Conservation (phyloP, 2,797 vertebrate genomes). For the Cichlasoma orientale region DNA sequence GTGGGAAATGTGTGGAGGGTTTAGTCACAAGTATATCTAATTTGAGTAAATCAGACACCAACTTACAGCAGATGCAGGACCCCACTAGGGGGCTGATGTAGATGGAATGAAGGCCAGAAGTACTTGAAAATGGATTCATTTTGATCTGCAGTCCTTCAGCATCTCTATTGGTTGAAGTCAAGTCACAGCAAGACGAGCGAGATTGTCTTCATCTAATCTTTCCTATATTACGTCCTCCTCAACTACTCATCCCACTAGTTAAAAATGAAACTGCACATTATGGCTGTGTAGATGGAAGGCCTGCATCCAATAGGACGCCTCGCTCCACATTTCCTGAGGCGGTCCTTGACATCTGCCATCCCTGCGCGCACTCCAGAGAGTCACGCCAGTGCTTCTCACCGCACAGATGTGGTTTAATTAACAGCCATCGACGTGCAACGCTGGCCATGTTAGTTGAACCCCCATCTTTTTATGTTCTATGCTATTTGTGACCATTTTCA, state of each 20-base stretch:
- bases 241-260: neutral
- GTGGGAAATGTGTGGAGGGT: slow-evolving; percentile 68
- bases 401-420: slow-evolving; percentile 54
- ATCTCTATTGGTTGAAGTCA: slow-evolving; percentile 26
- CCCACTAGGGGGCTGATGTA: slow-evolving; percentile 22
- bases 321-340: slow-evolving; percentile 51
- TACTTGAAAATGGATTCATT: slow-evolving; percentile 43
- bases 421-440: slow-evolving; percentile 31
- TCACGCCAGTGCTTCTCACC: slow-evolving; percentile 7
- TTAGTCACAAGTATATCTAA: slow-evolving; percentile 71
- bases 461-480: neutral
- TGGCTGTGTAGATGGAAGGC: slow-evolving; percentile 3
- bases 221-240: slow-evolving; percentile 27
- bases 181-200: slow-evolving; percentile 13
- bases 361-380: slow-evolving; percentile 31
- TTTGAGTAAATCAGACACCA: slow-evolving; percentile 65
- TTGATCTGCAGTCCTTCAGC: slow-evolving; percentile 45
- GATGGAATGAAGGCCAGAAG: slow-evolving; percentile 19
- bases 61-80: slow-evolving; percentile 48
- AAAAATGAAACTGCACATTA: slow-evolving; percentile 2
- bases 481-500: neutral
- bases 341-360: slow-evolving; percentile 61
- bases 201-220: slow-evolving; percentile 12
- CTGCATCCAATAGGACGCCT: slow-evolving; percentile 4
- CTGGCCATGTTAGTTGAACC: slow-evolving; percentile 13